Conservation (phyloP, 2,888 invertebrate species). For the Biston stratarius region DNA sequence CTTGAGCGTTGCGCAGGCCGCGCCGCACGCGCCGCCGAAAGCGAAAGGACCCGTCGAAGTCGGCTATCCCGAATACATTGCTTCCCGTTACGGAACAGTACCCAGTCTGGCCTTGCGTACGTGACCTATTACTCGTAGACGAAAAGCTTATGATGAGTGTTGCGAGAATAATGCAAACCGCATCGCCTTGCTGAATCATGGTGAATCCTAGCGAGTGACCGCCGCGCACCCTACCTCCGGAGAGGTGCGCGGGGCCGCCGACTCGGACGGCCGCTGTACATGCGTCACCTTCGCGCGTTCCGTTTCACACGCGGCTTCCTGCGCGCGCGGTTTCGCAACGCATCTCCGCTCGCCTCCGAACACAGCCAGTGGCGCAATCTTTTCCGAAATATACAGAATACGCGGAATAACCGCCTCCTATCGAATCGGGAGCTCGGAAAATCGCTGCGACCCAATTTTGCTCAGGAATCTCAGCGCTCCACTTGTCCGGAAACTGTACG, state of each 20-base stretch:
- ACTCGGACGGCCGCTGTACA: slow-evolving; percentile 54
- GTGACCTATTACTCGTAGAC: slow-evolving; percentile 67
- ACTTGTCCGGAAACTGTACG: slow-evolving; percentile 77
- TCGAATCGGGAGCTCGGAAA: slow-evolving; percentile 60
- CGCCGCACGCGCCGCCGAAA: slow-evolving; percentile 75
- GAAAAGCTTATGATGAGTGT: slow-evolving; percentile 35
- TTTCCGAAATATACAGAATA: slow-evolving; percentile 71
- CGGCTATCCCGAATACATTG: slow-evolving; percentile 68
- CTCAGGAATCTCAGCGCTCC: slow-evolving; percentile 71
- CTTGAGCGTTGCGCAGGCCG: slow-evolving; percentile 77
- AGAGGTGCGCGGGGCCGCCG: background rate
- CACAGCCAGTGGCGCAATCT: slow-evolving; percentile 62
- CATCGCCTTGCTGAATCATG: slow-evolving; percentile 65
- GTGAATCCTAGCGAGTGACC: slow-evolving; percentile 24
- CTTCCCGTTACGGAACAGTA: slow-evolving; percentile 46
- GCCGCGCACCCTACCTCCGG: background rate
- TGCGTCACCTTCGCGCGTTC: slow-evolving; percentile 71
- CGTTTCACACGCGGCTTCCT: slow-evolving; percentile 71
- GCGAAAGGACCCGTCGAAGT: slow-evolving; percentile 75
- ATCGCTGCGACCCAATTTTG: slow-evolving; percentile 72
- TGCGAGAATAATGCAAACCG: slow-evolving; percentile 55
- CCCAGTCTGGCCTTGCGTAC: slow-evolving; percentile 56
- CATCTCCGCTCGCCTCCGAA: slow-evolving; percentile 53
- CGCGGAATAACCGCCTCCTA: slow-evolving; percentile 53
- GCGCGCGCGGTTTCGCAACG: slow-evolving; percentile 67